These are phyloP conservation scores for Plumapathes pennacea DNA, from an alignment of 92 coral and sea anemone genomes.

Conservation along the genomic window DNA sequence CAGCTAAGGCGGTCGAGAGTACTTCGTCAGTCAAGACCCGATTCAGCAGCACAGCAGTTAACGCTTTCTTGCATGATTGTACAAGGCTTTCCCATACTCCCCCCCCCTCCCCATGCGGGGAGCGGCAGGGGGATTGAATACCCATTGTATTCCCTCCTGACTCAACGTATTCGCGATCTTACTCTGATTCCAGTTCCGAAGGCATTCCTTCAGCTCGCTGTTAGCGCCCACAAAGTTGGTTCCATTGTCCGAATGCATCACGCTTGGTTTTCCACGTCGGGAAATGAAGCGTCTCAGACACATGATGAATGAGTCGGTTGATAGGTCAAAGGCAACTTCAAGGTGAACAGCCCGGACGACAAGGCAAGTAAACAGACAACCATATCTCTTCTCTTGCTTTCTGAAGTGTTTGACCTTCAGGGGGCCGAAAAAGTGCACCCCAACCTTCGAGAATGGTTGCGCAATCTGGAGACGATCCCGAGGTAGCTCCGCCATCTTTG, in stretches of 20 bases:
- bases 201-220: constrained; percentile 13
- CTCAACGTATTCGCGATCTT: constrained; percentile 8
- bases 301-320: constrained; percentile 46
- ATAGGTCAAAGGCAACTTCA: constrained; percentile 29
- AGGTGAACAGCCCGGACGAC: constrained; percentile 34
- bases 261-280: constrained; percentile 32
- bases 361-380: constrained; percentile 44
- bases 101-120: constrained; percentile 43
- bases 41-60: constrained; percentile 31
- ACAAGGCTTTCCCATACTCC: constrained; percentile 38
- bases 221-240: constrained; percentile 36
- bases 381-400: constrained; percentile 33
- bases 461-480: constrained; percentile 14
- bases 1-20: constrained; percentile 35
- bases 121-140: constrained; percentile 18
- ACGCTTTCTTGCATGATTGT: constrained; percentile 32
- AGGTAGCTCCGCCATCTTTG: no score
- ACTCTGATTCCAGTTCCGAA: constrained; percentile 14
- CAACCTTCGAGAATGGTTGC: constrained; percentile 41
- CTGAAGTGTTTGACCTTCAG: constrained; percentile 22
- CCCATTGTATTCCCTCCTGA: constrained; percentile 17
- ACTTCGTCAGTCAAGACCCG: constrained; percentile 37
- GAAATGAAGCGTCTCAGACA: constrained; percentile 36
- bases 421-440: constrained; percentile 53
- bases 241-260: constrained; percentile 39